These are phyloP conservation scores for Semotilus atromaculatus DNA, from an alignment of 2,797 vertebrate species.

Conservation along the genomic window DNA sequence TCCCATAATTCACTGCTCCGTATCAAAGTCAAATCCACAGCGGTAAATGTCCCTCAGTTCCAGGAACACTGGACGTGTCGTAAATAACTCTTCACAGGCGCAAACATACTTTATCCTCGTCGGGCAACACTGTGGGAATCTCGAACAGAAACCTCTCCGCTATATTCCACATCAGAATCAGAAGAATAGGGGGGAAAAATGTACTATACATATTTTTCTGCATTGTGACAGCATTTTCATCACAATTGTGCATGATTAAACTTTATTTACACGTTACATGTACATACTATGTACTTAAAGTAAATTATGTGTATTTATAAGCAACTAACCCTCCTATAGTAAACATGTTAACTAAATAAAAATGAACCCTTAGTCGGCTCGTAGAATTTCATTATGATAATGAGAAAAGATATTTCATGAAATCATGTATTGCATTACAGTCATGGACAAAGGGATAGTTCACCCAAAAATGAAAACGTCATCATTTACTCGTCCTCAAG, in stretches of 20 bases:
- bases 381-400: too few species aligned
- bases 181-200: too few species aligned
- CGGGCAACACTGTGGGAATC: background rate
- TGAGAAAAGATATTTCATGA: background rate
- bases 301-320: background rate
- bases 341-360: background rate
- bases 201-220: background rate
- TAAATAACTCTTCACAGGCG: background rate
- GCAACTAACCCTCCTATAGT: background rate
- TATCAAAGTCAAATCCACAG: constrained; percentile 32
- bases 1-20: constrained; percentile 34
- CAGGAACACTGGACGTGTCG: constrained; percentile 11
- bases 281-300: background rate
- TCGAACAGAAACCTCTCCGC: background rate
- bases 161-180: background rate
- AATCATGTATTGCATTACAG: background rate
- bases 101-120: background rate
- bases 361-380: too few species aligned
- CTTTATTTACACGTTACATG: background rate
- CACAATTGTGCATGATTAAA: background rate
- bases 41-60: constrained; percentile 10
- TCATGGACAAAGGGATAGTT: too few species aligned
- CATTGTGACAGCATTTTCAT: background rate
- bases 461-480: too few species aligned
- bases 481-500: too few species aligned